Evolutionary conservation across 2,797 vertebrate genomes (phyloP).

Genomic region (Fringilla coelebs): DNA sequence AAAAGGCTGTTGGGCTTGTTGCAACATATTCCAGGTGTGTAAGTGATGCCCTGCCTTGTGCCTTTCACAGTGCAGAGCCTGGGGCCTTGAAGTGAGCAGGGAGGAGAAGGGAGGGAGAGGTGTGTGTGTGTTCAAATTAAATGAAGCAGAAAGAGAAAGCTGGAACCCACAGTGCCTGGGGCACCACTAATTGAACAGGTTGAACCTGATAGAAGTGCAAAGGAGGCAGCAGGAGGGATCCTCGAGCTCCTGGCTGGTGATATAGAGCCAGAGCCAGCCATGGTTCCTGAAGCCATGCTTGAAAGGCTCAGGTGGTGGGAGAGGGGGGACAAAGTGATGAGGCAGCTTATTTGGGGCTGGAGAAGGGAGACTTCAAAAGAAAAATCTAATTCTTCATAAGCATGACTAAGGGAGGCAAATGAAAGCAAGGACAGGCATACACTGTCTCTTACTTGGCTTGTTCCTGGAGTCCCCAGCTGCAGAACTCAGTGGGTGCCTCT

Average conservation of each 20-base stretch:
- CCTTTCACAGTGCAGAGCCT: slow-evolving; percentile 47
- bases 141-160: slow-evolving; percentile 71
- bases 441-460: background rate
- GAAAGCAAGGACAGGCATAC: background rate
- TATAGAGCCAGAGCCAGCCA: fast-evolving
- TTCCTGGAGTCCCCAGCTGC: background rate
- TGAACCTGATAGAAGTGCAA: slow-evolving; percentile 57
- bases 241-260: background rate
- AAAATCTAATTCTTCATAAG: background rate
- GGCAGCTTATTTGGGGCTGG: background rate
- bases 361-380: background rate
- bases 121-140: slow-evolving; percentile 51
- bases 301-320: background rate
- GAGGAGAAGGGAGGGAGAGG: slow-evolving; percentile 45
- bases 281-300: background rate
- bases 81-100: slow-evolving; percentile 11
- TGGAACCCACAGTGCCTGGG: slow-evolving; percentile 56
- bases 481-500: background rate
- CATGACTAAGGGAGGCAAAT: background rate
- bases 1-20: slow-evolving; percentile 61
- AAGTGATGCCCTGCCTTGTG: slow-evolving; percentile 62
- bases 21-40: slow-evolving; percentile 64
- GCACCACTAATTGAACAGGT: slow-evolving; percentile 71
- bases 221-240: slow-evolving; percentile 8
- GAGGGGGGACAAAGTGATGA: background rate